Base-by-base conservation (phyloP, 30 jellyfish, hydroid and myxozoan species). In the Aurelia sp. region DNA sequence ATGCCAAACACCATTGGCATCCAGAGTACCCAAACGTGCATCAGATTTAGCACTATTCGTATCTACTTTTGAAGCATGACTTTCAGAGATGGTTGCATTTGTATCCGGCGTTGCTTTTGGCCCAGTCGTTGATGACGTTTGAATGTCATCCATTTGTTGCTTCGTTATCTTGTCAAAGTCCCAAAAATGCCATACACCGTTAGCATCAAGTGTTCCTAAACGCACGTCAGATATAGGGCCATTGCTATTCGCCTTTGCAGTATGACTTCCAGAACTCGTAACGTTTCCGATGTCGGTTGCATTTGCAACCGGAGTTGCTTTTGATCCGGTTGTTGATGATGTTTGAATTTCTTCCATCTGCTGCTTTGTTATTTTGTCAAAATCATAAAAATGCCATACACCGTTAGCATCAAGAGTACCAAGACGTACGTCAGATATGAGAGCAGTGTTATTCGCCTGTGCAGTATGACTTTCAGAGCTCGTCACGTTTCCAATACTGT, bases 261-360 rank as follows among this genome's bases (percentile, higher is more conserved):
- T 10, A 5, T 7, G 55, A 10, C 15, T 44, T 44, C 10, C 55
- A 44, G 55, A 44, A 13, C 55, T 44, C 55, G 55, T 44, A 8
- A 16, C 16, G 16, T 44, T 44, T 44, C 15, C 51, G 11, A 40
- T 62, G 73, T 19, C 16, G 67, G n/a, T 19, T 11, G 77, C 35
- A 33, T 18, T 40, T 18, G 67, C 15, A 11, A 78, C 61, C 51
- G 22, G 53, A 22, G 13, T 40, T 31, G 85, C 12, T 16, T 19
- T 73, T 44, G 33, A 33, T 62, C 40, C 78, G 27, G 62, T 15
- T 48, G 88, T 21, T 13, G 76, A 81, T 10, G 74, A 33, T 23
- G 69, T 53, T 64, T 78, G 89, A 31, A 78, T 78, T 4, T 50
- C 79, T 51, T 78, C 63, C 89, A 78, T 78, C 58, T 78, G 71